A percentile compares a stretch with the other conserved stretches of the same genome.
phyloP scores from a whole-genome alignment of 2,888 invertebrate genomes.

The Chymomyza amoena region DNA sequence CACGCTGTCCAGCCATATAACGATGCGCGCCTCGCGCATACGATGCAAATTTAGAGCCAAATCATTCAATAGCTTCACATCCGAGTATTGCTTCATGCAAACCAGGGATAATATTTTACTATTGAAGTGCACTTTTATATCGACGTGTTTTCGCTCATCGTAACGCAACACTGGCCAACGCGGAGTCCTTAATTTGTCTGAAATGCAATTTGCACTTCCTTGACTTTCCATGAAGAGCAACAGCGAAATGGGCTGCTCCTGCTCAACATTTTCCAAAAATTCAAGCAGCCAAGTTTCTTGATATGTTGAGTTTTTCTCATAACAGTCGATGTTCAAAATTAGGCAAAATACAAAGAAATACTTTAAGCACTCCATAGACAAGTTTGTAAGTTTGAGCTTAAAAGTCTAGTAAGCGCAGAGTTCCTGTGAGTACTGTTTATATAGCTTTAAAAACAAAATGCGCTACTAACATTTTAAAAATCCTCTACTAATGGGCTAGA shows the following conservation, averaged over 20 bases:
- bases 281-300: constrained; percentile 18
- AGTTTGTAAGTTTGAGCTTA: too few species aligned
- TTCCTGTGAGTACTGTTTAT: too few species aligned
- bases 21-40: constrained; percentile 40
- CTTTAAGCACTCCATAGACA: background rate
- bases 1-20: constrained; percentile 25
- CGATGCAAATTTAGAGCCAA: constrained; percentile 33
- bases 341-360: background rate
- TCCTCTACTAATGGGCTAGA: too few species aligned
- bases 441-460: too few species aligned
- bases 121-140: constrained; percentile 1
- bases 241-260: constrained; percentile 17
- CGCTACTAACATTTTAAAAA: too few species aligned
- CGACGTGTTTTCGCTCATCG: constrained; percentile 19
- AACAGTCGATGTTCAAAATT: background rate
- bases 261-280: constrained; percentile 32
- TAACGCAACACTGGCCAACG: constrained; percentile 11
- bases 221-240: constrained; percentile 39
- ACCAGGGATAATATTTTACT: constrained; percentile 28
- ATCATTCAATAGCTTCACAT: constrained; percentile 20
- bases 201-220: background rate
- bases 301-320: background rate
- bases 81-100: constrained; percentile 22
- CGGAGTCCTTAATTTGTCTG: background rate
- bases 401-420: too few species aligned